Conservation (phyloP, 1,140 invertebrate species). For the Drosophila pseudoananassae region DNA sequence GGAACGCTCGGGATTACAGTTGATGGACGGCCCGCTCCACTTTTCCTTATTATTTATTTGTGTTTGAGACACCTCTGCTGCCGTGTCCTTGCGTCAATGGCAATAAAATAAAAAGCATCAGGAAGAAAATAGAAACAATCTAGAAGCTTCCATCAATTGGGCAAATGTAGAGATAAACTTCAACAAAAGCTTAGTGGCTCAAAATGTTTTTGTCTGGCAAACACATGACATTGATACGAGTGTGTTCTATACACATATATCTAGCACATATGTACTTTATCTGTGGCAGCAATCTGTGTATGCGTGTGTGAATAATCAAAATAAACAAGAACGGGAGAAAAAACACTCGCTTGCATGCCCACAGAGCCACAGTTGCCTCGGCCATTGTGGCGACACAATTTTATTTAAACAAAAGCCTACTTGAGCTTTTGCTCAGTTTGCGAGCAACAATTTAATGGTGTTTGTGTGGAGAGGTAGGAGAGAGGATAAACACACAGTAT, state of each 20-base stretch:
- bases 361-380: conserved; percentile 49
- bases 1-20: conserved; percentile 40
- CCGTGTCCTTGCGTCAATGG: conserved; percentile 62
- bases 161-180: conserved; percentile 77
- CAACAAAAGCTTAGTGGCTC: conserved; percentile 79
- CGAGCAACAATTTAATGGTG: conserved; percentile 61
- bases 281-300: conserved; percentile 33
- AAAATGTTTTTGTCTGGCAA: conserved; percentile 73
- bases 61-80: conserved; percentile 48
- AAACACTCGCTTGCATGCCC: conserved; percentile 7
- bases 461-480: neutral
- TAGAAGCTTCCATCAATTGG: conserved; percentile 68
- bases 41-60: conserved; percentile 60
- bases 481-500: conserved; percentile 7
- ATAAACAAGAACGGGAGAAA: conserved; percentile 54
- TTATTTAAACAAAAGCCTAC: conserved; percentile 78
- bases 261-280: conserved; percentile 25
- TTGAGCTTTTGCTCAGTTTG: conserved; percentile 74
- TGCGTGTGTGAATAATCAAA: conserved; percentile 67
- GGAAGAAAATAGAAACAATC: conserved; percentile 30
- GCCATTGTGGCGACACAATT: conserved; percentile 66
- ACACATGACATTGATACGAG: conserved; percentile 56
- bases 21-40: conserved; percentile 7
- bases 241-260: neutral
- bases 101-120: conserved; percentile 37